These are phyloP conservation scores for Ptilorrhoa leucosticta DNA, from an alignment of 2,113 vertebrate species.

Conservation along the genomic window DNA sequence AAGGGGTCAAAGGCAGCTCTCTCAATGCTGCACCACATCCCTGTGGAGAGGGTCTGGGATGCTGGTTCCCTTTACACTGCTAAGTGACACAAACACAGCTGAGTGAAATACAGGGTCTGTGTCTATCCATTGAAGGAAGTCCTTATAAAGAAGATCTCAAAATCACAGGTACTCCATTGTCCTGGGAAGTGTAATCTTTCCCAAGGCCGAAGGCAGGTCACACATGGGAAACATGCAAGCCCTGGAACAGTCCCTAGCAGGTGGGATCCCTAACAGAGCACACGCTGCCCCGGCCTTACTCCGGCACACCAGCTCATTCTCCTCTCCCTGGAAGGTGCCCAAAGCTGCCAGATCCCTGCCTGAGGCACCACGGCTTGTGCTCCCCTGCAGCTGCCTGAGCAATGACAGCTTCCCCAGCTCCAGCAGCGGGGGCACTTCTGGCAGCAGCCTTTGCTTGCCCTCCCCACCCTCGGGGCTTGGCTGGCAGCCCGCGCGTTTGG, in stretches of 20 bases:
- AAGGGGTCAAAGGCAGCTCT: neutral
- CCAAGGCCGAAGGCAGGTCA: neutral
- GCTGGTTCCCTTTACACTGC: neutral
- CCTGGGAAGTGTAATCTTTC: neutral
- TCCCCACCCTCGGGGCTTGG: neutral
- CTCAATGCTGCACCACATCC: neutral
- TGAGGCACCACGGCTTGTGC: neutral
- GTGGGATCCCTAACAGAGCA: neutral
- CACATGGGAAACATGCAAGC: rapidly evolving
- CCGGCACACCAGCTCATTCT: neutral
- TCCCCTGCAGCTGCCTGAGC: neutral
- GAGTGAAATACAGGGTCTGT: neutral
- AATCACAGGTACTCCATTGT: neutral
- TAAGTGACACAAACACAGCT: neutral
- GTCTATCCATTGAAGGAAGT: neutral
- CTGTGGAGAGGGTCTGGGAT: rapidly evolving
- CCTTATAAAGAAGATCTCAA: neutral
- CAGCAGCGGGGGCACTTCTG: neutral
- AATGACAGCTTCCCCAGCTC: neutral
- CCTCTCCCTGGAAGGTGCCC: neutral
- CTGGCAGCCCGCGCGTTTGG: neutral
- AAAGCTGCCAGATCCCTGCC: neutral
- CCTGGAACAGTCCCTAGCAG: rapidly evolving
- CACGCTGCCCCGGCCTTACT: neutral
- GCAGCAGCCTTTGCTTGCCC: neutral